A percentile compares a stretch with the other conserved stretches of the same genome.
Conservation (phyloP, 2,113 vertebrate species). For the Paralichthys olivaceus region DNA sequence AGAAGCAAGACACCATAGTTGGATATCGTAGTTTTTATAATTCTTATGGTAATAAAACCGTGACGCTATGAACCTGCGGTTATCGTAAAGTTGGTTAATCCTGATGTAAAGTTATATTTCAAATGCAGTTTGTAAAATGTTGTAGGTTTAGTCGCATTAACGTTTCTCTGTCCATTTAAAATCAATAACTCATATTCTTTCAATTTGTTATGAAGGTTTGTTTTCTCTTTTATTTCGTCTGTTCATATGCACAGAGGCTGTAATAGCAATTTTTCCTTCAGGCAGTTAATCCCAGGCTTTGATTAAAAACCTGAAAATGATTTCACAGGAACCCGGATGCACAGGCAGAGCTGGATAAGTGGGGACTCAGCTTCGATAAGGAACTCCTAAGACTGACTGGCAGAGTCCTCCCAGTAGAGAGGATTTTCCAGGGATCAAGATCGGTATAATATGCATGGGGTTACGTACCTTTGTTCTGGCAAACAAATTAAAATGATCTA, state of each 20-base stretch:
- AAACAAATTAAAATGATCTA: neutral
- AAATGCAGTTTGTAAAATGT: no score
- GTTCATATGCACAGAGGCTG: neutral
- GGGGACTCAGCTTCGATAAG: conserved; percentile 92
- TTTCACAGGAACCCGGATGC: conserved; percentile 85
- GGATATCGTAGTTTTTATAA: no score
- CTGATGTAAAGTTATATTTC: no score
- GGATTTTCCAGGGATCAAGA: conserved; percentile 86
- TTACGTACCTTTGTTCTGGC: neutral
- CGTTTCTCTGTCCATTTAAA: no score
- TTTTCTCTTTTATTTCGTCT: neutral
- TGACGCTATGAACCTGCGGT: no score
- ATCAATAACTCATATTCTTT: neutral
- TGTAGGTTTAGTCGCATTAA: no score
- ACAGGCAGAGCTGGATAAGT: conserved; percentile 87
- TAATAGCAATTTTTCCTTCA: neutral
- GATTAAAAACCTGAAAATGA: conserved; percentile 23
- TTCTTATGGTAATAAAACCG: no score
- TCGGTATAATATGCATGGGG: conserved; percentile 72
- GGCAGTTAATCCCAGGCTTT: conserved; percentile 1
- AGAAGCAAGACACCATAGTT: no score
- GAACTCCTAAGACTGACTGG: conserved; percentile 85
- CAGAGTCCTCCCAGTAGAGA: conserved; percentile 89
- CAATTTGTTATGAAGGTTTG: neutral
- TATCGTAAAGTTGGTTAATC: no score